These are phyloP conservation scores for Pecten maximus DNA, from an alignment of 2,888 invertebrate species.

Conservation along the genomic window DNA sequence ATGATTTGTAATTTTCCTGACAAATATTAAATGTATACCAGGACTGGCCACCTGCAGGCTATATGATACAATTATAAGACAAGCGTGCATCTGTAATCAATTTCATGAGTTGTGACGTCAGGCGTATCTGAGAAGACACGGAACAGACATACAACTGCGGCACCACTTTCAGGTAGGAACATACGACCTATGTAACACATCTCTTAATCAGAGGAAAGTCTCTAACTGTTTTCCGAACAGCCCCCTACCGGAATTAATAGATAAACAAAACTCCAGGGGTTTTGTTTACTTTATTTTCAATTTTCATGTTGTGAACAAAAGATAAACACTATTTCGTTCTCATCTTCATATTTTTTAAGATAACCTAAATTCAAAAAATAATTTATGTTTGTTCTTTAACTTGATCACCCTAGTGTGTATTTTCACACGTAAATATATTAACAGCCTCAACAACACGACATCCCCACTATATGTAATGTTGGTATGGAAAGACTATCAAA, in stretches of 20 bases:
- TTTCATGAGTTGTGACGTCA: conserved; percentile 6
- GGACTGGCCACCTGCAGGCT: not conserved
- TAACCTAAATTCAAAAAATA: not conserved
- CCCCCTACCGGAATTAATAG: not conserved
- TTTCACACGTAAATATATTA: too few species aligned
- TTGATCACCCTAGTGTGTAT: not conserved
- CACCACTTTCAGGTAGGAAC: not conserved
- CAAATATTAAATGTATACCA: not conserved
- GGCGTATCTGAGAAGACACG: not conserved
- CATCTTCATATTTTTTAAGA: not conserved
- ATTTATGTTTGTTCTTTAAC: not conserved
- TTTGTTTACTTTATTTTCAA: not conserved
- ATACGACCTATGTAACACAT: not conserved
- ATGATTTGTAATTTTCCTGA: not conserved
- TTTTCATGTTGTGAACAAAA: not conserved
- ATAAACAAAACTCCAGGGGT: not conserved
- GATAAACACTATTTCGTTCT: not conserved
- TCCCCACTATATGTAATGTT: too few species aligned
- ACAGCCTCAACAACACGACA: too few species aligned
- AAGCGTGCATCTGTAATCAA: not conserved
- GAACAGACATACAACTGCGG: not conserved
- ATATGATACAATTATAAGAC: not conserved
- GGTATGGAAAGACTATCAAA: too few species aligned
- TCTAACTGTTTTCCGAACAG: not conserved
- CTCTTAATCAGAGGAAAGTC: not conserved